Evolutionary conservation across 1,140 invertebrate genomes (phyloP).

Genomic region (Drosophila pseudoobscura): DNA sequence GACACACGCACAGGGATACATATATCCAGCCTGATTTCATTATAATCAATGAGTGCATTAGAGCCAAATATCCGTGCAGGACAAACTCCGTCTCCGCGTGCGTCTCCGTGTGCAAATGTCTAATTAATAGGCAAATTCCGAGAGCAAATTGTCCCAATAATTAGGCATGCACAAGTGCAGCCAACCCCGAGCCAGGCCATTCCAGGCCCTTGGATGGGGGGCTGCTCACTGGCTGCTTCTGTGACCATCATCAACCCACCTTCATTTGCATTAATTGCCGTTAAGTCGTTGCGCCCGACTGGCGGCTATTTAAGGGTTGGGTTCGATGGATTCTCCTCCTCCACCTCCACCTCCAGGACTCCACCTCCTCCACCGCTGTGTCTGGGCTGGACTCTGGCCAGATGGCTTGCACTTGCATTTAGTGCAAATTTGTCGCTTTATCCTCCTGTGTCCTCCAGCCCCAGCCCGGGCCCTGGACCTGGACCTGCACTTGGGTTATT

Average conservation of each 20-base stretch:
- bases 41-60: slow-evolving; percentile 80
- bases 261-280: slow-evolving; percentile 80
- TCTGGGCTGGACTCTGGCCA: not conserved
- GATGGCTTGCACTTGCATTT: slow-evolving; percentile 51
- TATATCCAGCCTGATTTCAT: slow-evolving; percentile 67
- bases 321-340: not conserved
- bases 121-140: slow-evolving; percentile 80
- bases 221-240: slow-evolving; percentile 13
- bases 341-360: not conserved
- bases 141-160: slow-evolving; percentile 77
- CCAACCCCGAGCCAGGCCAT: slow-evolving; percentile 33
- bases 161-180: slow-evolving; percentile 78
- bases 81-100: slow-evolving; percentile 23
- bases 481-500: slow-evolving; percentile 43
- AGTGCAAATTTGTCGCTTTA: slow-evolving; percentile 70
- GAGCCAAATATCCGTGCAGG: slow-evolving; percentile 42
- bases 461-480: not conserved
- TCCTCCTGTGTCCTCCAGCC: slow-evolving; percentile 21
- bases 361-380: not conserved
- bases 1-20: slow-evolving; percentile 12
- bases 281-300: slow-evolving; percentile 69
- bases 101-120: slow-evolving; percentile 55
- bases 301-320: slow-evolving; percentile 53
- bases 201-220: not conserved
- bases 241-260: slow-evolving; percentile 54